phyloP scores from a whole-genome alignment of 1,140 invertebrate genomes.

The Lepidotrigona ventralis region DNA sequence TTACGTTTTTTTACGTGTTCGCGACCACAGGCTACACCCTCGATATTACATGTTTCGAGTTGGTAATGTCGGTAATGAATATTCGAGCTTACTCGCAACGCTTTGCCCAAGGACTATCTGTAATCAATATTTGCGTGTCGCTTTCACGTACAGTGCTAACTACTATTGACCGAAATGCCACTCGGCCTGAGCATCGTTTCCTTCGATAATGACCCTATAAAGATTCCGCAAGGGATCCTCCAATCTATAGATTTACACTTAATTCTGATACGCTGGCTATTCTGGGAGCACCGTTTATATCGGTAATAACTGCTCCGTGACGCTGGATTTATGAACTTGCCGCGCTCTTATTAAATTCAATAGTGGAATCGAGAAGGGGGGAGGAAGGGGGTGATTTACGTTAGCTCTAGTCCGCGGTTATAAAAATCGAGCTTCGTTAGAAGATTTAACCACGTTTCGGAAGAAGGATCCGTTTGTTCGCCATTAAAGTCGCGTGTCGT shows the following conservation, averaged over 20 bases:
- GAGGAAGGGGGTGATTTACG: constrained; percentile 13
- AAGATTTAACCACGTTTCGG: neutral
- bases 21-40: neutral
- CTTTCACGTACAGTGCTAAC: constrained; percentile 43
- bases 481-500: neutral
- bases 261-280: constrained; percentile 45
- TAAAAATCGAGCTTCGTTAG: neutral
- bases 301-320: constrained; percentile 33
- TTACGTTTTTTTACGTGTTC: constrained; percentile 13
- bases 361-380: neutral
- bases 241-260: constrained; percentile 53
- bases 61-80: constrained; percentile 14
- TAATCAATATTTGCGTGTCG: constrained; percentile 48
- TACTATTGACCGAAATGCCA: constrained; percentile 47
- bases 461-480: neutral
- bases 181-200: constrained; percentile 29
- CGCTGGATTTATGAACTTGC: constrained; percentile 38
- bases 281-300: constrained; percentile 20
- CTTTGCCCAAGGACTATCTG: constrained; percentile 42
- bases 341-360: constrained; percentile 24
- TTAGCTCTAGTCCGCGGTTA: neutral
- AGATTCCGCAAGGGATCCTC: constrained; percentile 52
- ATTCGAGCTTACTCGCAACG: constrained; percentile 29
- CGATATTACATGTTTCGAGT: neutral
- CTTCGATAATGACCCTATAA: constrained; percentile 55